These are phyloP conservation scores for Leptinotarsa lineolata DNA, from an alignment of 1,140 invertebrate species.

Conservation along the genomic window DNA sequence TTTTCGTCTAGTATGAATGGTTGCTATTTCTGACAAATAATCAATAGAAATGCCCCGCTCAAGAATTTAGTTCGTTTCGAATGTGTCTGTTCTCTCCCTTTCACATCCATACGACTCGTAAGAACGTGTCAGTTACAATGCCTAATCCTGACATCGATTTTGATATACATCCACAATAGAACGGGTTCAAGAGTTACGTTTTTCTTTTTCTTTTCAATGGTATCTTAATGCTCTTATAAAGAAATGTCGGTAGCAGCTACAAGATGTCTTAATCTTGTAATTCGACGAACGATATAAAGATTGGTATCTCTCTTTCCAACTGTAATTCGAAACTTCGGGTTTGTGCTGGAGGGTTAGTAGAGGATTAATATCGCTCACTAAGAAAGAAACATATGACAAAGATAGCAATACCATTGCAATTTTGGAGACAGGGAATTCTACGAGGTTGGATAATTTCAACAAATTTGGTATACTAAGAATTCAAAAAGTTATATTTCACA, in stretches of 20 bases:
- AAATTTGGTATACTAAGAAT: too few species aligned
- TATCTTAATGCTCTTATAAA: conserved; percentile 3
- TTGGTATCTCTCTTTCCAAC: not conserved
- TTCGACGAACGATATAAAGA: not conserved
- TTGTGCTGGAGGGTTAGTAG: not conserved
- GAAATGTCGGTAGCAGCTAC: not conserved
- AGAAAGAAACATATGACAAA: too few species aligned
- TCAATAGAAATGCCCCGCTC: not conserved
- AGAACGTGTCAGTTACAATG: not conserved
- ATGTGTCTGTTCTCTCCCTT: not conserved
- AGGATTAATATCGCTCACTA: too few species aligned
- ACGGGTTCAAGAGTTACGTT: not conserved
- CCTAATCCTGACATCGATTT: not conserved
- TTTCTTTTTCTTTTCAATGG: not conserved
- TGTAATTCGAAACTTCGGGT: not conserved
- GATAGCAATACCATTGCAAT: too few species aligned
- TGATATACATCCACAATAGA: not conserved
- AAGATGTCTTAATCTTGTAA: not conserved
- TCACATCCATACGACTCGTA: not conserved
- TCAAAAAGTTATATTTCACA: too few species aligned
- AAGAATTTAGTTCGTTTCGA: not conserved
- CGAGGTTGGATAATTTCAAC: too few species aligned
- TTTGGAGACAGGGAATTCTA: too few species aligned
- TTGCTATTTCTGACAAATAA: conserved; percentile 6
- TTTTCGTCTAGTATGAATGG: too few species aligned